Base-by-base conservation (phyloP, 2,113 vertebrate species). In the Etheostoma spectabile region DNA sequence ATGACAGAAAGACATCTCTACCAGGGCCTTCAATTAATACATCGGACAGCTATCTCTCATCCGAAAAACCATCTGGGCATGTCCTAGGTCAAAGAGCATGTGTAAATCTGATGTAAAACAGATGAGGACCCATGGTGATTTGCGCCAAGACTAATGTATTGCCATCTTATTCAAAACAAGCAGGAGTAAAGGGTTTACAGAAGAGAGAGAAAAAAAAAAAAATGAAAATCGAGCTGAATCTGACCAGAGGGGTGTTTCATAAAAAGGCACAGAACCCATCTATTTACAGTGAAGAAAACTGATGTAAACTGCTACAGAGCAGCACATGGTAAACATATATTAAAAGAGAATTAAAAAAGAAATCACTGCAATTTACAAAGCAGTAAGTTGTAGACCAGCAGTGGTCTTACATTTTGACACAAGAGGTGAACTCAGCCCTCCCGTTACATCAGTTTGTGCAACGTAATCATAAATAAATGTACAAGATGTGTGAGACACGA, bases 11-110 rank as follows among this genome's bases (percentile, higher is more conserved):
- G 52, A 78, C 7, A 6, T 65, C 18, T 85, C 73, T 81, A 68
- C 15, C 2, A 49, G 74, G 71, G 60, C 51, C 30, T 81, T 72
- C 74, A 77, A 86, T 77, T 59, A 89, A 74, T 46, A 78, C n/a
- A 27, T 18, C 8, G 69, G 83, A 66, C 63, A 77, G 48, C 64
- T 88, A 10, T 62, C 46, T 57, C 21, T 66, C 74, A 55, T 80
- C 62, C 57, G 18, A 33, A 53, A 60, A 56, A 60, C 65, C 68
- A 65, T 7, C 13, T 2, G 73, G 84, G 75, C 48, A 53, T 61
- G 60, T 55, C 33, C 46, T 76, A 83, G 77, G 81, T 85, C 83
- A 79, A 38, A 79, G 11, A n/a, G 24, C 63, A 67, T 38, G 46
- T 49, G 59, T 38, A 83, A 82, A 69, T 71, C 38, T 77, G 57